Base-by-base conservation (phyloP, 2,888 invertebrate species). In the Protula sp. region DNA sequence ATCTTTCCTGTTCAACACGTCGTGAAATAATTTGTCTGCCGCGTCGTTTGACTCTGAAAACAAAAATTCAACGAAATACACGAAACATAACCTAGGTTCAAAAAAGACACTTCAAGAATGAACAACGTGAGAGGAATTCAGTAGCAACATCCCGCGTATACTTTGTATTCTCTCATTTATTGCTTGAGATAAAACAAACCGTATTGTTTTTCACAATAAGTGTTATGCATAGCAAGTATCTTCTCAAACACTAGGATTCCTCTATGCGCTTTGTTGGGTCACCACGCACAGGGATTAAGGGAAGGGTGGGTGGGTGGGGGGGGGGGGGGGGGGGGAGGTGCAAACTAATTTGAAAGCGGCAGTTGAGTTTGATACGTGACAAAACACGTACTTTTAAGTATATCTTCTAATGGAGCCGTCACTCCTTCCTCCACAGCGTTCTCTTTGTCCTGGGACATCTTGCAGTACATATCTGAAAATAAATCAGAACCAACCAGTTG, bases 21-120 rank as follows among this genome's bases (percentile, higher is more conserved):
- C 94, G 55, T 93, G 90, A 78, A 97, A 98, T 61, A 98, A 83
- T 62, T 90, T 90, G 76, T 94, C 90, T 0, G 98, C 95, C 79
- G 95, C 89, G 1, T 86, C 85, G 81, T 94, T 93, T 0, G 97
- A 92, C 81, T 90, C 93, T 89, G 79, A 27, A 80, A 53, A 14
- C 3, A 14, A 38, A 22, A 30, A 54, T 24, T 4, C 9, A 31
- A 2, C 14, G 30, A 29, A 29, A 53, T 26, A 3, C 3, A 2
- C 14, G 2, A 22, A 9, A 50, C 3, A n/a, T n/a, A n/a, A n/a
- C n/a, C n/a, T n/a, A n/a, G n/a, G n/a, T 2, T 14, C n/a, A 29
- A 5, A 53, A 9, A 4, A n/a, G 52, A 27, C 52, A 52, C 5
- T 26, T 5, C n/a, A n/a, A n/a, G n/a, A n/a, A n/a, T 22, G 3